These are phyloP conservation scores for Sarcophaga caerulescens DNA, from an alignment of 2,888 invertebrate genomes.

Conservation along the genomic window DNA sequence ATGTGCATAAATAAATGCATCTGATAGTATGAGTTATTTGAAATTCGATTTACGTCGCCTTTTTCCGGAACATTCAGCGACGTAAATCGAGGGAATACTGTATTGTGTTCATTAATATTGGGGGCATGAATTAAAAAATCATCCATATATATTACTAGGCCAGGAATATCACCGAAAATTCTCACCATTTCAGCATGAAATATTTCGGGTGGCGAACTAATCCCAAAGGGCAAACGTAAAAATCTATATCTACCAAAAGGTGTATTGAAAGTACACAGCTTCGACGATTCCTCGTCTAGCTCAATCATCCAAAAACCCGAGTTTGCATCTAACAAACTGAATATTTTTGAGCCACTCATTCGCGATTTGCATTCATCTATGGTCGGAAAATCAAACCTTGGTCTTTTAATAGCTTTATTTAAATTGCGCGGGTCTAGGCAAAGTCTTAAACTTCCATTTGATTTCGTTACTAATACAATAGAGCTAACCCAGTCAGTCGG, in stretches of 20 bases:
- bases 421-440: conserved; percentile 66
- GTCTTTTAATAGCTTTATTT: conserved; percentile 58
- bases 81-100: too few relatives aligned
- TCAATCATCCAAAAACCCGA: conserved; percentile 69
- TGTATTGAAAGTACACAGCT: background rate
- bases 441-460: conserved; percentile 45
- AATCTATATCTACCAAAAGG: conserved; percentile 34
- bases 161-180: conserved; percentile 13
- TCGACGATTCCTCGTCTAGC: conserved; percentile 42
- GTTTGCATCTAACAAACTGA: conserved; percentile 38
- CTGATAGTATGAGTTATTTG: too few relatives aligned
- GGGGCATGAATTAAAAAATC: conserved; percentile 32
- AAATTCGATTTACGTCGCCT: too few relatives aligned
- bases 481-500: conserved; percentile 49
- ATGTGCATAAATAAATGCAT: too few relatives aligned
- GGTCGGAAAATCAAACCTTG: conserved; percentile 52
- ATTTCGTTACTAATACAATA: conserved; percentile 57
- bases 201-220: background rate
- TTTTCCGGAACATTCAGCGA: too few relatives aligned
- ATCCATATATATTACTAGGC: background rate
- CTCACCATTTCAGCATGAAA: background rate
- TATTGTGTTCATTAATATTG: conserved; percentile 17
- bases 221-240: conserved; percentile 10
- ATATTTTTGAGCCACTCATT: conserved; percentile 39
- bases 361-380: conserved; percentile 51